A percentile compares a stretch with the other conserved stretches of the same genome.
These are phyloP conservation scores for Ginglymostoma cirratum DNA, from an alignment of 2,113 vertebrate genomes.

Conservation along the genomic window DNA sequence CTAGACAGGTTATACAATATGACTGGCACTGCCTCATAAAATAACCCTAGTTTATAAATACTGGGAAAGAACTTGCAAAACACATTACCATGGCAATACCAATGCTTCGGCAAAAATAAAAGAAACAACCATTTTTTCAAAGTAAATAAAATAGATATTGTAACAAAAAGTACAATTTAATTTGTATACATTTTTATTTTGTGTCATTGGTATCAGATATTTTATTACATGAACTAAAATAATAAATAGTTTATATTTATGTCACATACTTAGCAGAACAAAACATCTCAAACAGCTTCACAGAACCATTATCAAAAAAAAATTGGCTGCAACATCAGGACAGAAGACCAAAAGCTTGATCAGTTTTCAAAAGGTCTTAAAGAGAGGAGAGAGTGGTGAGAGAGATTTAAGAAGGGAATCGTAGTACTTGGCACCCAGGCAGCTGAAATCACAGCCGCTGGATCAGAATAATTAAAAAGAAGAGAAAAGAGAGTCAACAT, in stretches of 20 bases:
- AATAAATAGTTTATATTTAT: neutral
- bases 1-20: no score
- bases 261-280: neutral
- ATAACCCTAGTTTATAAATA: no score
- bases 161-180: neutral
- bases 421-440: neutral
- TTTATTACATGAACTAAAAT: neutral
- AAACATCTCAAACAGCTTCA: neutral
- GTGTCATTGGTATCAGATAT: neutral
- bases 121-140: neutral
- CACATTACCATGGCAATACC: neutral
- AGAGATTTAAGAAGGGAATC: neutral
- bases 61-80: neutral
- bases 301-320: neutral
- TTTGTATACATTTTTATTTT: neutral
- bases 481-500: neutral
- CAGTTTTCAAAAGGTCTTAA: neutral
- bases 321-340: neutral
- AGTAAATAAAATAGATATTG: neutral
- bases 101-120: neutral
- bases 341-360: neutral
- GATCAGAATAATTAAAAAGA: neutral
- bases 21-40: no score
- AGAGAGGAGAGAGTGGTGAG: neutral
- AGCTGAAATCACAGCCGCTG: neutral